Evolutionary conservation across 2,797 vertebrate genomes (phyloP).

Genomic region (Crocodylus rhombifer): DNA sequence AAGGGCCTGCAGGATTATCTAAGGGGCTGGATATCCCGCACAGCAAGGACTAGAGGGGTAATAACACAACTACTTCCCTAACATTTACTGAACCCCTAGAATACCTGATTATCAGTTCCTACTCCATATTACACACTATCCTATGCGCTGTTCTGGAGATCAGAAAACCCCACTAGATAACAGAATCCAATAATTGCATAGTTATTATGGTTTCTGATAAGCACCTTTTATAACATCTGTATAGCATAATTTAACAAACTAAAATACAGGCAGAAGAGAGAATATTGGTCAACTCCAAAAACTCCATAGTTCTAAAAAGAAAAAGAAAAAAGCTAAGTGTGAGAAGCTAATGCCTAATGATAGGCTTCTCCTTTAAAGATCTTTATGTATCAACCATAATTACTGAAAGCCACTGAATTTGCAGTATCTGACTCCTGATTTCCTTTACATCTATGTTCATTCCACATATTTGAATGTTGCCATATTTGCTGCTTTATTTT

Average conservation of each 20-base stretch:
- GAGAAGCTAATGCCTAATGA: background rate
- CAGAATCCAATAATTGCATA: background rate
- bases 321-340: background rate
- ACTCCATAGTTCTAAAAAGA: background rate
- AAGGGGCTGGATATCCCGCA: background rate
- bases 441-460: background rate
- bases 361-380: background rate
- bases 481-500: background rate
- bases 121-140: background rate
- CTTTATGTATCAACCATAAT: background rate
- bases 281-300: background rate
- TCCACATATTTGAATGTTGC: background rate
- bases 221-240: background rate
- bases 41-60: background rate
- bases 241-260: background rate
- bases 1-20: background rate
- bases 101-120: background rate
- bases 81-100: background rate
- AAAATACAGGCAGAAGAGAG: background rate
- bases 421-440: background rate
- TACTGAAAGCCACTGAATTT: background rate
- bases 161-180: background rate
- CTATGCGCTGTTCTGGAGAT: background rate
- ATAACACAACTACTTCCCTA: background rate
- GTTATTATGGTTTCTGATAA: background rate